These are phyloP conservation scores for Ranitomeya imitator DNA, from an alignment of 2,113 vertebrate species.

Conservation along the genomic window DNA sequence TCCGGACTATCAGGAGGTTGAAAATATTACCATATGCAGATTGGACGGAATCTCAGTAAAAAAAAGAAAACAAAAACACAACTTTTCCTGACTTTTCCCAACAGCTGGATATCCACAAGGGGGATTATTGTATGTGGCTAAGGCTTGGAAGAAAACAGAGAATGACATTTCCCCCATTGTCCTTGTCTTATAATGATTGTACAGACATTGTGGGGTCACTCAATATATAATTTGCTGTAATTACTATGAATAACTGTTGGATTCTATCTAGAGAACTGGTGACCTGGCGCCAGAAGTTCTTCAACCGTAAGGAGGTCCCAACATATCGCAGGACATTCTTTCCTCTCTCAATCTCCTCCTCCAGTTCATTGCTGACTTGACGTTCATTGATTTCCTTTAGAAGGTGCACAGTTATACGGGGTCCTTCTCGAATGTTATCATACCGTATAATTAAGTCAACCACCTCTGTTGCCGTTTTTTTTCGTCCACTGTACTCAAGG, in stretches of 20 bases:
- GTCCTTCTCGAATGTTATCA: background rate
- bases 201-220: background rate
- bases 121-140: too few relatives aligned
- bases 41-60: too few relatives aligned
- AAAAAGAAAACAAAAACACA: too few relatives aligned
- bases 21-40: too few relatives aligned
- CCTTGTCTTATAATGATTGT: background rate
- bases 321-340: background rate
- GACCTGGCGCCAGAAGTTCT: background rate
- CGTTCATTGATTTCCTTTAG: constrained; percentile 4
- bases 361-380: background rate
- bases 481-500: background rate
- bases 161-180: background rate
- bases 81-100: background rate
- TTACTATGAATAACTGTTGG: too few relatives aligned
- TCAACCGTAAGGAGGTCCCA: background rate
- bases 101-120: background rate
- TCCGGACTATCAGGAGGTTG: too few relatives aligned
- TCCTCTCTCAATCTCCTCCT: background rate
- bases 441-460: background rate
- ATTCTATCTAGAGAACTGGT: background rate
- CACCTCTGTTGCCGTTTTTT: background rate
- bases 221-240: too few relatives aligned
- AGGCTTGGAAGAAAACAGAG: background rate
- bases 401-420: background rate